Conservation (phyloP, 1,140 invertebrate species). For the Probaryconus sp. region DNA sequence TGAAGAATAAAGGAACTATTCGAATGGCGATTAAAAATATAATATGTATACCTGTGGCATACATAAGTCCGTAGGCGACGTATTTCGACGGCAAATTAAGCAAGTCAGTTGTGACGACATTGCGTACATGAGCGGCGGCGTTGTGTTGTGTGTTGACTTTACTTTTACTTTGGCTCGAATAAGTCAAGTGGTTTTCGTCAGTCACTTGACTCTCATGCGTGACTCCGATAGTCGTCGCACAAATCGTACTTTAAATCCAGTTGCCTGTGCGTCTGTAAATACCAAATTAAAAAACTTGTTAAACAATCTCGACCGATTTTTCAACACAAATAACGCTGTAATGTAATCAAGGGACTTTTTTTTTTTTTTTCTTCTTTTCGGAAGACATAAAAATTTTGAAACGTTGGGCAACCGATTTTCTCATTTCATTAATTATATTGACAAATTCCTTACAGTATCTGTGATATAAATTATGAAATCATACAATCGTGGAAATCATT, state of each 20-base stretch:
- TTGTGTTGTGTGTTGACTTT: slow-evolving; percentile 57
- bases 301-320: slow-evolving; percentile 60
- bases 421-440: too few species aligned
- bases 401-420: too few species aligned
- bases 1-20: slow-evolving; percentile 41
- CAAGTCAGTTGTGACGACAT: slow-evolving; percentile 46
- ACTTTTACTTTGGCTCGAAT: slow-evolving; percentile 62
- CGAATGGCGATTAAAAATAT: slow-evolving; percentile 52
- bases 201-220: slow-evolving; percentile 61
- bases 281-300: slow-evolving; percentile 54
- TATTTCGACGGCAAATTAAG: slow-evolving; percentile 56
- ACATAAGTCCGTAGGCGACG: slow-evolving; percentile 46
- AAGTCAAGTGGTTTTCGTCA: slow-evolving; percentile 63
- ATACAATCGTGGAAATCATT: too few species aligned
- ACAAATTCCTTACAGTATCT: too few species aligned
- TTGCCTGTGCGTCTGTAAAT: slow-evolving; percentile 54
- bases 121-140: slow-evolving; percentile 42
- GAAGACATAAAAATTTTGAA: too few species aligned
- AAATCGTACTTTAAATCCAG: slow-evolving; percentile 53
- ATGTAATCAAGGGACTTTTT: not conserved
- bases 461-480: too few species aligned
- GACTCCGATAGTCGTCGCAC: slow-evolving; percentile 53
- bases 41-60: slow-evolving; percentile 46
- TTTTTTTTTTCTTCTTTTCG: too few species aligned
- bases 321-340: slow-evolving; percentile 14